These are phyloP conservation scores for Cheilosia vulpina DNA, from an alignment of 2,888 invertebrate genomes.

Conservation along the genomic window DNA sequence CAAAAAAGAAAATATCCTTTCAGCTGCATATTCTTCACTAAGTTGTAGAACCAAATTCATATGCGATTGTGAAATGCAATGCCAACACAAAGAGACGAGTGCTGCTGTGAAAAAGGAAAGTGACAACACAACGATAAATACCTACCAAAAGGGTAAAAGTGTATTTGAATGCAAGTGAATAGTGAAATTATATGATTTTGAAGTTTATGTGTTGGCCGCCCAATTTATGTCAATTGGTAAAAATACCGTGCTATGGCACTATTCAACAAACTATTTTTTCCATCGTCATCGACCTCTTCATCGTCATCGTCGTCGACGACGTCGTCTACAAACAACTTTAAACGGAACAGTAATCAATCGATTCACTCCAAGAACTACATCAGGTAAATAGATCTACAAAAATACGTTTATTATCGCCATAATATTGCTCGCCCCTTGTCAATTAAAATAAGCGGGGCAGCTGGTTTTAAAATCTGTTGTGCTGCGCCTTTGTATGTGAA, in stretches of 20 bases:
- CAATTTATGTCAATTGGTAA: conserved; percentile 63
- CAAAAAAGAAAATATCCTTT: conserved; percentile 17
- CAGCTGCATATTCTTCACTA: background rate
- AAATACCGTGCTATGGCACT: conserved; percentile 86
- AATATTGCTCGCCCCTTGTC: conserved; percentile 47
- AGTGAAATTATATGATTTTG: conserved; percentile 47
- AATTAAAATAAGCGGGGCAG: conserved; percentile 68
- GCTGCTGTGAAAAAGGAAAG: conserved; percentile 59
- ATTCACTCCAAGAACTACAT: conserved; percentile 82
- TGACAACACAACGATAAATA: conserved; percentile 40
- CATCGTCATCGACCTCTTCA: conserved; percentile 84
- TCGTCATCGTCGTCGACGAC: conserved; percentile 78
- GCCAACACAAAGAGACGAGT: conserved; percentile 46
- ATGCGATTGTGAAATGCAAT: conserved; percentile 56
- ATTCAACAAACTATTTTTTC: conserved; percentile 88
- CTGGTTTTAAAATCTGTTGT: conserved; percentile 59
- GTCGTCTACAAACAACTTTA: conserved; percentile 75
- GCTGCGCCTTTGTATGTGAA: conserved; percentile 63
- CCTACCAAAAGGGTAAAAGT: conserved; percentile 54
- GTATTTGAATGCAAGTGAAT: conserved; percentile 52
- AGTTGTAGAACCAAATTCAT: conserved; percentile 12
- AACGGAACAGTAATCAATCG: conserved; percentile 76
- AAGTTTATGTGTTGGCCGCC: conserved; percentile 47
- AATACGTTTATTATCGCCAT: conserved; percentile 22
- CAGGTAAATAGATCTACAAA: conserved; percentile 79